These are phyloP conservation scores for Drosophila barbarae DNA, from an alignment of 2,888 invertebrate genomes.

Conservation along the genomic window DNA sequence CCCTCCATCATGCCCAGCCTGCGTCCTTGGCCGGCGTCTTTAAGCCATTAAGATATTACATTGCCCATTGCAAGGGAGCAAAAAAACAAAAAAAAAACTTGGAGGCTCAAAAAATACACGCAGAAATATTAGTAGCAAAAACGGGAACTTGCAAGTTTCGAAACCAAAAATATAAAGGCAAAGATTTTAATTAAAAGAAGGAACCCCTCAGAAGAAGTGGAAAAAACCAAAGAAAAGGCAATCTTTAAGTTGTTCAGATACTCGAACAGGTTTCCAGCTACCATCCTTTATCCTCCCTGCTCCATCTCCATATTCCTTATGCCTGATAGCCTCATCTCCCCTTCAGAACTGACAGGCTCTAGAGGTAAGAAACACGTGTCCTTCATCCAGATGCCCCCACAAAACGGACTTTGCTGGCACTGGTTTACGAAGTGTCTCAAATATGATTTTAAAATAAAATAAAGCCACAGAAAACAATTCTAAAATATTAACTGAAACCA, in stretches of 20 bases:
- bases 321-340: background rate
- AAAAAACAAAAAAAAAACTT: slow-evolving; percentile 10
- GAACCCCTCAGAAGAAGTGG: background rate
- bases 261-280: slow-evolving; percentile 17
- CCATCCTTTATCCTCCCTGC: background rate
- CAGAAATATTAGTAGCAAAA: background rate
- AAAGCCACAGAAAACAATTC: accelerated
- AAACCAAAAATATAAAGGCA: no score
- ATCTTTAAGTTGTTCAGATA: slow-evolving; percentile 11
- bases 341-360: slow-evolving; percentile 2
- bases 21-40: slow-evolving; percentile 58
- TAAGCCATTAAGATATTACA: slow-evolving; percentile 66
- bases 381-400: slow-evolving; percentile 2
- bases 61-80: slow-evolving; percentile 35
- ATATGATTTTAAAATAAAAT: background rate
- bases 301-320: background rate
- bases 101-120: background rate
- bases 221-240: background rate
- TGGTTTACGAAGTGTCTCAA: background rate
- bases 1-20: background rate
- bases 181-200: background rate
- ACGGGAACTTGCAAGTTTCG: background rate
- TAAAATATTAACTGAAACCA: background rate
- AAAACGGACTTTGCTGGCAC: background rate
- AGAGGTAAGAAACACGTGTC: slow-evolving; percentile 27